Percentiles rank a stretch among this genome's conserved stretches.
Evolutionary conservation across 2,888 invertebrate species (phyloP).

Genomic region (Mycogona germanica): DNA sequence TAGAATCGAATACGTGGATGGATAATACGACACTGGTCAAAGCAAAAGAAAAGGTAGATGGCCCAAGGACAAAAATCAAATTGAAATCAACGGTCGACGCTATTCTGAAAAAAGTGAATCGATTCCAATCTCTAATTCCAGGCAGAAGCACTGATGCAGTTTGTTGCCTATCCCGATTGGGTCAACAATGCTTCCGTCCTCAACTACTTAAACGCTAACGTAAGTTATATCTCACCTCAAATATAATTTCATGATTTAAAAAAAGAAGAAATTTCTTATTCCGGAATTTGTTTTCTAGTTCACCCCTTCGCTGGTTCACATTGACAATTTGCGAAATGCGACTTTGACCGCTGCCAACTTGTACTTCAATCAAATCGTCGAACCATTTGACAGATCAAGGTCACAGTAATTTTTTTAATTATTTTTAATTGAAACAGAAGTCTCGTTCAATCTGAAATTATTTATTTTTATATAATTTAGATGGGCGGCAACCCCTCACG

Average conservation of each 20-base stretch:
- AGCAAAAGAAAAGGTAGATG: conserved; percentile 16
- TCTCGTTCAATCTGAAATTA: background rate
- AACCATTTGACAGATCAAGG: conserved; percentile 9
- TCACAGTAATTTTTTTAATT: conserved; percentile 1
- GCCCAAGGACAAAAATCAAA: background rate
- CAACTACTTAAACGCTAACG: conserved; percentile 8
- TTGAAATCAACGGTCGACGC: background rate
- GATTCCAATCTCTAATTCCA: background rate
- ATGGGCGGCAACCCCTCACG: conserved; percentile 13
- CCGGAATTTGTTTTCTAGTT: conserved; percentile 1
- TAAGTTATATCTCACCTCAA: conserved; percentile 5
- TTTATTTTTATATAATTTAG: conserved; percentile 5
- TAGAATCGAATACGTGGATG: conserved; percentile 16
- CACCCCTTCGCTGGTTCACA: conserved; percentile 3
- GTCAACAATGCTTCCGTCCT: conserved; percentile 11
- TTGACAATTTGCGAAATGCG: background rate
- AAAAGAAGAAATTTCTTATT: background rate
- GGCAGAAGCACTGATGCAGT: conserved; percentile 12
- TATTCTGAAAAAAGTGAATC: background rate
- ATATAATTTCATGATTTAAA: background rate
- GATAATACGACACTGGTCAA: conserved; percentile 14
- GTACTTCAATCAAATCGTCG: background rate
- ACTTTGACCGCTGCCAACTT: background rate
- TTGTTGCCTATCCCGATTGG: conserved; percentile 16
- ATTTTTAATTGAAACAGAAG: background rate